Evolutionary conservation across 2,113 vertebrate genomes (phyloP).

Genomic region (Amphilophus citrinellus): DNA sequence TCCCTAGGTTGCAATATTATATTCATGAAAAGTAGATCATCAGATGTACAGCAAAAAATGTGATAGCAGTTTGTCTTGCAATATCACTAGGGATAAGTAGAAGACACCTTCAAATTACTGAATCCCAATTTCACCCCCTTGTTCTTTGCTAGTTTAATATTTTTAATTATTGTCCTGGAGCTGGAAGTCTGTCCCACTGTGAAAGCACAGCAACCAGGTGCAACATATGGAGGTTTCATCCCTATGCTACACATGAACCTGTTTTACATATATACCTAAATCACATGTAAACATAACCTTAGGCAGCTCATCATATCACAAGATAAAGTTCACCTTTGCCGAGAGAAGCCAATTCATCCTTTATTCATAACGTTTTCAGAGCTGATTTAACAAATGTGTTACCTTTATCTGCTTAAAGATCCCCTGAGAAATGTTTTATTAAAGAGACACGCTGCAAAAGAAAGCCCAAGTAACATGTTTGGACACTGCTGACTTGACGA

Average conservation of each 20-base stretch:
- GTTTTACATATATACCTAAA: neutral
- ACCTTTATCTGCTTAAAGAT: neutral
- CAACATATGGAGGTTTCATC: neutral
- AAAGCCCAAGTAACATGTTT: neutral
- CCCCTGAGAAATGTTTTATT: neutral
- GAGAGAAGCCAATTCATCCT: neutral
- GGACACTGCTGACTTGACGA: neutral
- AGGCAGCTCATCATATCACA: neutral
- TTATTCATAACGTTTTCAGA: conserved; percentile 12
- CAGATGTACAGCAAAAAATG: neutral
- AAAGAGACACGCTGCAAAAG: neutral
- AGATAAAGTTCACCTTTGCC: neutral
- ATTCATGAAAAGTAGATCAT: neutral
- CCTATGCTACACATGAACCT: neutral
- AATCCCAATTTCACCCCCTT: neutral
- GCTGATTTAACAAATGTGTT: conserved; percentile 12
- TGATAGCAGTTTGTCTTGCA: neutral
- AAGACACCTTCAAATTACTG: neutral
- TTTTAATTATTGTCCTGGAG: neutral
- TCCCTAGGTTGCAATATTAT: conserved; percentile 4
- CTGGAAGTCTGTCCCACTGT: neutral
- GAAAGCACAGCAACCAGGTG: too few species aligned
- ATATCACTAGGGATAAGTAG: neutral
- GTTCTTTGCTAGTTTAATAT: neutral
- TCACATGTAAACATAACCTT: neutral